A percentile compares a stretch with the other conserved stretches of the same genome.
Evolutionary conservation across 2,113 vertebrate genomes (phyloP).

Genomic region (Halichoerus grypus): DNA sequence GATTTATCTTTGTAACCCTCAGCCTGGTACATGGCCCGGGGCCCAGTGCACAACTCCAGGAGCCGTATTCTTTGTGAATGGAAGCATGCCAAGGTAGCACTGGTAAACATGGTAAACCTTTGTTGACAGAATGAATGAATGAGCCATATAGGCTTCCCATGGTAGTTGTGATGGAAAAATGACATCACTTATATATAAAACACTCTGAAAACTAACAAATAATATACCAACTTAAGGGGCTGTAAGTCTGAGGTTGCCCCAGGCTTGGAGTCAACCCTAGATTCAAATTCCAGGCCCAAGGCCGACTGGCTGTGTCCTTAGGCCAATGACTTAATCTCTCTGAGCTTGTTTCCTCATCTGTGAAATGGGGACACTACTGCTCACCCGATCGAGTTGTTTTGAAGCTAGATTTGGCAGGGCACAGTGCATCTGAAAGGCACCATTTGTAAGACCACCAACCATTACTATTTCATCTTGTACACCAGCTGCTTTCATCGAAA

Average conservation of each 20-base stretch:
- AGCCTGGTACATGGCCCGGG: neutral
- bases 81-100: neutral
- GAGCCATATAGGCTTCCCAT: neutral
- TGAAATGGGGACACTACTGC: neutral
- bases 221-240: neutral
- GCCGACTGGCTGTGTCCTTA: neutral
- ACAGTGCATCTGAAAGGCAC: neutral
- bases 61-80: neutral
- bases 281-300: slow-evolving; percentile 28
- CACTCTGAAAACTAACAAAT: neutral
- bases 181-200: neutral
- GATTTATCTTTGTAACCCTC: neutral
- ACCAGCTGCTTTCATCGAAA: neutral
- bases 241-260: neutral
- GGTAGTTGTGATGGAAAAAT: neutral
- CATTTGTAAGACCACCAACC: neutral
- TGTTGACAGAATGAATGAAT: neutral
- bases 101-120: too few species aligned
- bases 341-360: neutral
- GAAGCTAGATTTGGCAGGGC: neutral
- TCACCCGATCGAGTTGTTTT: neutral
- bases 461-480: neutral
- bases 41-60: neutral
- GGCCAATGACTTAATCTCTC: neutral
- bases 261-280: neutral